Percentiles rank a stretch among this genome's conserved stretches.
phyloP scores from a whole-genome alignment of 2,888 invertebrate genomes.

The Crossocerus cetratus region DNA sequence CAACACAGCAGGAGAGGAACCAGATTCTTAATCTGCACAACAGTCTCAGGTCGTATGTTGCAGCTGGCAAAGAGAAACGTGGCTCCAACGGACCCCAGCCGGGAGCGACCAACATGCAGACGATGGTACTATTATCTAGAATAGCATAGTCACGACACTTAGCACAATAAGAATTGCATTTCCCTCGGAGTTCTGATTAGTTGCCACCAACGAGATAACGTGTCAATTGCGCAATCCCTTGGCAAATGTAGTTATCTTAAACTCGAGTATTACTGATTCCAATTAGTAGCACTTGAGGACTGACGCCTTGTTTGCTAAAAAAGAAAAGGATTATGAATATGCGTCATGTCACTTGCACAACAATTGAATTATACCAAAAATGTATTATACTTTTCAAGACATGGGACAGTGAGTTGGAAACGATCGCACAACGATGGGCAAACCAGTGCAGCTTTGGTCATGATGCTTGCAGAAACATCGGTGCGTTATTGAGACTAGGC shows the following conservation, averaged over 20 bases:
- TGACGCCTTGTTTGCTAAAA: no score
- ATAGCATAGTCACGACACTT: not conserved
- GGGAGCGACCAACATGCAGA: slow-evolving; percentile 64
- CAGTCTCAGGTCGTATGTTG: slow-evolving; percentile 69
- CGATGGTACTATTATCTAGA: slow-evolving; percentile 26
- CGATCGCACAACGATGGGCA: slow-evolving; percentile 76
- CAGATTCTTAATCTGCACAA: slow-evolving; percentile 65
- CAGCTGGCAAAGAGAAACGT: slow-evolving; percentile 67
- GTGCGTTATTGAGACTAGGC: slow-evolving; percentile 37
- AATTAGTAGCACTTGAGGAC: not conserved
- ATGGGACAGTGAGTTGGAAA: slow-evolving; percentile 73
- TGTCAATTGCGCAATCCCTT: no score
- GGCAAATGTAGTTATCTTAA: no score
- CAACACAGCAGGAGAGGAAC: not conserved
- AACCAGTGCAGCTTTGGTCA: slow-evolving; percentile 74
- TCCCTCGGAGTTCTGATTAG: no score
- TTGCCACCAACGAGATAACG: no score
- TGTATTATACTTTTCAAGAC: no score
- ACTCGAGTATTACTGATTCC: not conserved
- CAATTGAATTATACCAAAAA: no score
- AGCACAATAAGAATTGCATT: not conserved
- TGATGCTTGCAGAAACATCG: slow-evolving; percentile 69
- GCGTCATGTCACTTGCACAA: no score
- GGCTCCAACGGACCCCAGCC: slow-evolving; percentile 75
- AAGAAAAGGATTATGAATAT: no score